A percentile compares a stretch with the other conserved stretches of the same genome.
Evolutionary conservation across 2,113 vertebrate genomes (phyloP).

Genomic region (Gorilla gorilla): DNA sequence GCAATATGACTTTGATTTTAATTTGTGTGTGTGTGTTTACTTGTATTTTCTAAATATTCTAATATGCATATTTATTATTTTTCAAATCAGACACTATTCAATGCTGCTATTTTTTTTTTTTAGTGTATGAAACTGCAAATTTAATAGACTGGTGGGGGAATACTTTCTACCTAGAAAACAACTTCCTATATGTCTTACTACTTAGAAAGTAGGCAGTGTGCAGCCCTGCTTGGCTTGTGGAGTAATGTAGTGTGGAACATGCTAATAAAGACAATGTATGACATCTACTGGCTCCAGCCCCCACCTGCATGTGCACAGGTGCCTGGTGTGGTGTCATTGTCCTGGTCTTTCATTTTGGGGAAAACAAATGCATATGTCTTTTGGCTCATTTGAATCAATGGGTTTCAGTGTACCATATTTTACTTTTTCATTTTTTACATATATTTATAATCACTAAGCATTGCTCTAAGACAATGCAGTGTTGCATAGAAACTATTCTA

Average conservation of each 20-base stretch:
- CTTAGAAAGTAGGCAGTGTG: neutral
- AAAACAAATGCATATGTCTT: neutral
- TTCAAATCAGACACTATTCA: neutral
- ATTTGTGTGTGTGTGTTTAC: neutral
- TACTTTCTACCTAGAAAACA: neutral
- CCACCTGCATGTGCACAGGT: neutral
- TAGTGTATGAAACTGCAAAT: neutral
- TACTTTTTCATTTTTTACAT: neutral
- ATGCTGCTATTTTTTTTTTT: neutral
- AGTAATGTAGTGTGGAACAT: neutral
- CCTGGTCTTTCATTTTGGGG: neutral
- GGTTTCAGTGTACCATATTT: neutral
- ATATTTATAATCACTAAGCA: neutral
- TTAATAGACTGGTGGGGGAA: neutral
- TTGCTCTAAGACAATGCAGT: neutral
- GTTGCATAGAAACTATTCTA: neutral
- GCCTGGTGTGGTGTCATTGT: neutral
- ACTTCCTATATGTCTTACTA: neutral
- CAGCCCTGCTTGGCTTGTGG: neutral
- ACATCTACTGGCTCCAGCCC: no score
- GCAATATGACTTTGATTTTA: neutral
- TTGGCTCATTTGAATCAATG: neutral
- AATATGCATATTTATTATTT: neutral
- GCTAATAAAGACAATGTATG: neutral
- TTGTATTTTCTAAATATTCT: neutral